A percentile compares a stretch with the other conserved stretches of the same genome.
phyloP scores from a whole-genome alignment of 1,140 invertebrate species.

The Diabrotica undecimpunctata region DNA sequence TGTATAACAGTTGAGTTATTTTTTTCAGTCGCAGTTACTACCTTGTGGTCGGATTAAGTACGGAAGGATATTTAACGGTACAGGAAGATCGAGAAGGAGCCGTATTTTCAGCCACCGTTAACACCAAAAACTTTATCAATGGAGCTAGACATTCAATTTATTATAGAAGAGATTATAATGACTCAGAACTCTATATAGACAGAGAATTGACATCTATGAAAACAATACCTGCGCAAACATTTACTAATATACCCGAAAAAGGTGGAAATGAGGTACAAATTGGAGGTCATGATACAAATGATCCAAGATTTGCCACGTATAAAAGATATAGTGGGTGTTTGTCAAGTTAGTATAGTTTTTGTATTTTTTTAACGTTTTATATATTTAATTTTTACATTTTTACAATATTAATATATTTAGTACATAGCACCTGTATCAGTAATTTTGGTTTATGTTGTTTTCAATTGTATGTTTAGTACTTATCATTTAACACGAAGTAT shows the following conservation, averaged over 20 bases:
- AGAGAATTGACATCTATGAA: slow-evolving; percentile 66
- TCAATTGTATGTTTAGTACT: background rate
- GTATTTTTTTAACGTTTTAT: background rate
- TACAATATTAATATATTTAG: too few species aligned
- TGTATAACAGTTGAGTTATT: slow-evolving; percentile 5
- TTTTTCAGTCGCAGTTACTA: slow-evolving; percentile 74
- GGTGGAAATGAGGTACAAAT: slow-evolving; percentile 78
- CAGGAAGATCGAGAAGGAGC: slow-evolving; percentile 76
- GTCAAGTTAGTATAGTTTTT: slow-evolving; percentile 67
- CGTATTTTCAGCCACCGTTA: slow-evolving; percentile 66
- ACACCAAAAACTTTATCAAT: slow-evolving; percentile 75
- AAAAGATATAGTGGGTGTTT: slow-evolving; percentile 85
- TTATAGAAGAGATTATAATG: slow-evolving; percentile 69
- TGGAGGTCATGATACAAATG: slow-evolving; percentile 79
- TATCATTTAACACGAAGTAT: too few species aligned
- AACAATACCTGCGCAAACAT: slow-evolving; percentile 61
- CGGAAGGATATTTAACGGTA: slow-evolving; percentile 77
- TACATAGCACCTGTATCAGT: too few species aligned
- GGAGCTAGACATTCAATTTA: slow-evolving; percentile 81
- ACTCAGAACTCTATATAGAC: slow-evolving; percentile 70
- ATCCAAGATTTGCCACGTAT: slow-evolving; percentile 73
- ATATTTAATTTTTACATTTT: background rate
- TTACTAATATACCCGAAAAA: slow-evolving; percentile 59
- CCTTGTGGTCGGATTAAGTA: slow-evolving; percentile 72
- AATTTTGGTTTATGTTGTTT: slow-evolving; percentile 18